Percentiles rank a stretch among this genome's conserved stretches.
phyloP scores from a whole-genome alignment of 2,888 invertebrate species.

The Syrista parreyssii region DNA sequence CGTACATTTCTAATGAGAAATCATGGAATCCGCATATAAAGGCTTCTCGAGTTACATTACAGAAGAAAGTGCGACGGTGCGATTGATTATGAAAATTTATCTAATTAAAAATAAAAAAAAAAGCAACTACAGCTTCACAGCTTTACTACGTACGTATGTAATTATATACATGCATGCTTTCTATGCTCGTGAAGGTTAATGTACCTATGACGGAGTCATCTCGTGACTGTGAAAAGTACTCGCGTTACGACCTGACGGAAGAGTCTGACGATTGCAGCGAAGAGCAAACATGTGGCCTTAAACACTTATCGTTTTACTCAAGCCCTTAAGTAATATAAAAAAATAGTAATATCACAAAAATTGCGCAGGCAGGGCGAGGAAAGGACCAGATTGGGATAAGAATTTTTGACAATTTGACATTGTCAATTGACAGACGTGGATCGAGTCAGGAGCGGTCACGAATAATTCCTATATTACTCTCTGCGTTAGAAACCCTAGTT shows the following conservation, averaged over 20 bases:
- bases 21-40: background rate
- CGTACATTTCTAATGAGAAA: conserved; percentile 17
- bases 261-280: no score
- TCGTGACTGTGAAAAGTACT: no score
- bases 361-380: conserved; percentile 59
- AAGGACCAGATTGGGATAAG: conserved; percentile 53
- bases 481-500: conserved; percentile 12
- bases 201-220: no score
- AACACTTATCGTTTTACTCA: conserved; percentile 25
- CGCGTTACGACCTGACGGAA: no score
- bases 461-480: conserved; percentile 24
- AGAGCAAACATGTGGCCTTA: background rate
- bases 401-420: conserved; percentile 29
- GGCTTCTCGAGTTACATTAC: no score
- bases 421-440: conserved; percentile 34
- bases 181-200: no score
- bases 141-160: no score
- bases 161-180: no score
- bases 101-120: no score
- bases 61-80: no score
- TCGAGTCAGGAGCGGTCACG: conserved; percentile 51
- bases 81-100: no score
- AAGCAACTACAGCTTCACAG: no score
- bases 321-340: conserved; percentile 58
- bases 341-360: conserved; percentile 64